Evolutionary conservation across 2,888 invertebrate species (phyloP).

Genomic region (Cotesia congregata): DNA sequence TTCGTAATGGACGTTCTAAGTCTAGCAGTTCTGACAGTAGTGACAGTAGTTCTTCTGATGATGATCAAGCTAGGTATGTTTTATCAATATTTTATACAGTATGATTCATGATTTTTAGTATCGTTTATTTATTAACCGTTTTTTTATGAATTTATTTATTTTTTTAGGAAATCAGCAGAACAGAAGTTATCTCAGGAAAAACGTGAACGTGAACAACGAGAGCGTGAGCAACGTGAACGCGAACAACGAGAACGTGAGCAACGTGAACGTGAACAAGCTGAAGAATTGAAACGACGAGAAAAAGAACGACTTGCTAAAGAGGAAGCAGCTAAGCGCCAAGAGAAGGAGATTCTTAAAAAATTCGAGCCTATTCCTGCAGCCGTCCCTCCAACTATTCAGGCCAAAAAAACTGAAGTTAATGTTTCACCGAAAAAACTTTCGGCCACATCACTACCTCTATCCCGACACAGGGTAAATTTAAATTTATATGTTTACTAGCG

Average conservation of each 20-base stretch:
- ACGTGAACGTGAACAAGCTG: constrained; percentile 55
- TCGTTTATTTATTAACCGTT: neutral
- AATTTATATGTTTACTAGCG: constrained; percentile 28
- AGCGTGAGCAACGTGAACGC: constrained; percentile 40
- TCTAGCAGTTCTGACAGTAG: constrained; percentile 68
- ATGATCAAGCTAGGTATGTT: constrained; percentile 57
- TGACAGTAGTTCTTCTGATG: constrained; percentile 67
- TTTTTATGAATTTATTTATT: neutral
- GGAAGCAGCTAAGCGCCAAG: constrained; percentile 59
- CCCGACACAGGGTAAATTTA: constrained; percentile 63
- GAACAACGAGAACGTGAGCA: constrained; percentile 54
- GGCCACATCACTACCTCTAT: constrained; percentile 56
- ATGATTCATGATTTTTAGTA: neutral
- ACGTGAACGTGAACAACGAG: constrained; percentile 53
- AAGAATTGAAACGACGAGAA: constrained; percentile 49
- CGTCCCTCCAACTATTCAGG: constrained; percentile 28
- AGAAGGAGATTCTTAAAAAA: constrained; percentile 60
- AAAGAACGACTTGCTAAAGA: constrained; percentile 61
- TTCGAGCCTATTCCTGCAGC: constrained; percentile 48
- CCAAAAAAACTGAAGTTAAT: constrained; percentile 58
- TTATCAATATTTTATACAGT: neutral
- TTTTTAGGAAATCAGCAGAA: constrained; percentile 60
- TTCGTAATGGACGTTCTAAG: constrained; percentile 67
- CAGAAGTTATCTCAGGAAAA: constrained; percentile 58
- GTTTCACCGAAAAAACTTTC: constrained; percentile 65